Base-by-base conservation (phyloP, 1,140 invertebrate genomes). In the Neodiprion lecontei region DNA sequence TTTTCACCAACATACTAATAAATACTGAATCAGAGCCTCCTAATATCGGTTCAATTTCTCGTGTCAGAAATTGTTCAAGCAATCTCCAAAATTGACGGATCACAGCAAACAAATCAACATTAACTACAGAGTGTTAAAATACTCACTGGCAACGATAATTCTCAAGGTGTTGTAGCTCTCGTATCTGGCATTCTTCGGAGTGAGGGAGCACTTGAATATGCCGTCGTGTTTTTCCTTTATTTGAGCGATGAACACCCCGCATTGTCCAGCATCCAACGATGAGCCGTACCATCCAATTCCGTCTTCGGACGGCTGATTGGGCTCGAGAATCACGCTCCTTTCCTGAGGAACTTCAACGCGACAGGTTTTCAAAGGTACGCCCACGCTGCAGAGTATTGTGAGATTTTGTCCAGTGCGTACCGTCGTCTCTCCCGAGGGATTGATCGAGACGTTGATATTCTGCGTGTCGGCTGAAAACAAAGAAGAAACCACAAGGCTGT, bases 131-230 rank as follows among this genome's bases (percentile, higher is more conserved):
- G 28, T 40, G 28, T 40, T 48, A 48, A 53, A 21, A 47, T 77
- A 93, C 94, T 91, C 85, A 95, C 94, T 90, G 71, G 94, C 94
- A 67, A 95, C 93, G 10, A 92, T 88, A 5, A 95, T 88, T 65
- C 89, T 89, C 83, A 93, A 91, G 14, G 83, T 89, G 7, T 90
- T 92, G 0, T 85, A 72, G 9, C 71, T 75, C 23, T 88, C 86
- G 23, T 69, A 47, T 48, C 81, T 76, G 7, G 90, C 88, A 17
- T 84, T 85, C 61, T 82, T 77, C 0, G 91, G 87, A 0, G 90
- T 91, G 47, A 94, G 78, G 14, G 88, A 90, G 79, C 94, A 95
- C 67, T 90, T 91, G 73, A 94, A 90, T 67, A 90, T 87, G 1
- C 94, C 94, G 82, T 95, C 92, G 79, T 93, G 89, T 72, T 85